Percentiles rank a stretch among this genome's conserved stretches.
phyloP scores from a whole-genome alignment of 2,797 vertebrate genomes.

The Geotrypetes seraphini region DNA sequence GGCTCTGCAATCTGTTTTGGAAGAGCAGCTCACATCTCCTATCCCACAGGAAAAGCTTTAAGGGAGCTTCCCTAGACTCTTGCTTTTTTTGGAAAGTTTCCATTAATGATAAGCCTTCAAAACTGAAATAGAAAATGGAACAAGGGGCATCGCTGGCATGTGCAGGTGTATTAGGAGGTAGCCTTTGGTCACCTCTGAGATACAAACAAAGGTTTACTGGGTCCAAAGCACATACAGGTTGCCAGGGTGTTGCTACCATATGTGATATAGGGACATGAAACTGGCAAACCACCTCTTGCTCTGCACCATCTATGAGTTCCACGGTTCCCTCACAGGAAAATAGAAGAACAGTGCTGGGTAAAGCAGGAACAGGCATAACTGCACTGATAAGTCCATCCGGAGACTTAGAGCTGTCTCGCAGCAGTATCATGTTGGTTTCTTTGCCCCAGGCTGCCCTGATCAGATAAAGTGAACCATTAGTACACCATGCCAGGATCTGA shows the following conservation, averaged over 20 bases:
- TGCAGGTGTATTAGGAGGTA: too few species aligned
- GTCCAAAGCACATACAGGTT: conserved; percentile 43
- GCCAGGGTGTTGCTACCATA: conserved; percentile 30
- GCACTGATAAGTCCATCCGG: conserved; percentile 35
- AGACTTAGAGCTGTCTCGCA: conserved; percentile 45
- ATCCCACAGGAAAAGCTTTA: conserved; percentile 17
- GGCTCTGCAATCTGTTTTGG: conserved; percentile 15
- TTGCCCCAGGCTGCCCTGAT: conserved; percentile 29
- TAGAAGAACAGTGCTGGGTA: conserved; percentile 42
- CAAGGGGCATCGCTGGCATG: too few species aligned
- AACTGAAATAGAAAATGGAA: too few species aligned
- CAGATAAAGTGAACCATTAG: conserved; percentile 52
- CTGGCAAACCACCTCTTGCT: conserved; percentile 24
- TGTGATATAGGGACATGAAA: conserved; percentile 25
- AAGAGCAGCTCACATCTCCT: conserved; percentile 38
- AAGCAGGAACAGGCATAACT: conserved; percentile 28
- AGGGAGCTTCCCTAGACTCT: neutral
- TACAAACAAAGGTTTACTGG: conserved; percentile 24
- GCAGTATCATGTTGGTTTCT: conserved; percentile 16
- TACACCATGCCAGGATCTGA: conserved; percentile 52
- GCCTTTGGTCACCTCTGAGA: conserved; percentile 49
- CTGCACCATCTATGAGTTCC: conserved; percentile 38
- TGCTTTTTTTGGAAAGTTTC: conserved; percentile 14
- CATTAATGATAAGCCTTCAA: too few species aligned
- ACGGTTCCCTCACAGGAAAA: conserved; percentile 35